Percentiles rank a stretch among this genome's conserved stretches.
Conservation (phyloP, 1,140 invertebrate species). For the Frieseomelitta varia region DNA sequence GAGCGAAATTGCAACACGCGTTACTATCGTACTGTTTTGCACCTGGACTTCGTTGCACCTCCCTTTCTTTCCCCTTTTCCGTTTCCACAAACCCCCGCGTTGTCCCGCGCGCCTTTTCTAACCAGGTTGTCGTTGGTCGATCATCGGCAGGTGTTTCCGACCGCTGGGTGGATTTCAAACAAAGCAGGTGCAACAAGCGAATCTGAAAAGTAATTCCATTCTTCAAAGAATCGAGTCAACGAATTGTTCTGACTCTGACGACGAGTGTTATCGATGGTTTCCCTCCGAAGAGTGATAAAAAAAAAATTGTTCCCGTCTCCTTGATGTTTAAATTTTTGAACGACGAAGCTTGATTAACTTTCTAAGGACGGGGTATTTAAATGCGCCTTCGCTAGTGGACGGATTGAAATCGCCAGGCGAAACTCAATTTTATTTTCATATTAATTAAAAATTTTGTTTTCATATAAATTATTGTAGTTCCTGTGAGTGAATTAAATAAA, state of each 20-base stretch:
- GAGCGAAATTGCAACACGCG: background rate
- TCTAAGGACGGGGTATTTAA: too few relatives aligned
- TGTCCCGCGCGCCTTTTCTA: constrained; percentile 6
- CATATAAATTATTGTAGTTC: too few relatives aligned
- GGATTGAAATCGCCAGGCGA: too few relatives aligned
- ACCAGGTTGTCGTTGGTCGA: background rate
- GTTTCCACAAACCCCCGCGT: background rate
- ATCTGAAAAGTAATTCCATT: background rate
- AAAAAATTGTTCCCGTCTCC: too few relatives aligned
- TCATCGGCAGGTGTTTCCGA: constrained; percentile 44
- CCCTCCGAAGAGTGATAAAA: too few relatives aligned
- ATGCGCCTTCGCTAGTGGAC: too few relatives aligned
- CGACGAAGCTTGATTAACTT: background rate
- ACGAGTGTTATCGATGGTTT: too few relatives aligned
- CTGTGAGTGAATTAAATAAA: too few relatives aligned
- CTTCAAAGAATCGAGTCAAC: too few relatives aligned
- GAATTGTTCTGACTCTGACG: background rate
- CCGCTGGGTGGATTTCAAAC: constrained; percentile 33
- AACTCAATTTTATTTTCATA: too few relatives aligned
- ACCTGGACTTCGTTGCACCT: background rate
- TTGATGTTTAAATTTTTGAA: background rate
- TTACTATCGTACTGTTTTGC: background rate
- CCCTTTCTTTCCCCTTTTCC: background rate
- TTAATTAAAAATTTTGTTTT: too few relatives aligned
- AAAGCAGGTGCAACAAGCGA: constrained; percentile 32